phyloP scores from a whole-genome alignment of 1,140 invertebrate species.

The Holotrichia oblita region DNA sequence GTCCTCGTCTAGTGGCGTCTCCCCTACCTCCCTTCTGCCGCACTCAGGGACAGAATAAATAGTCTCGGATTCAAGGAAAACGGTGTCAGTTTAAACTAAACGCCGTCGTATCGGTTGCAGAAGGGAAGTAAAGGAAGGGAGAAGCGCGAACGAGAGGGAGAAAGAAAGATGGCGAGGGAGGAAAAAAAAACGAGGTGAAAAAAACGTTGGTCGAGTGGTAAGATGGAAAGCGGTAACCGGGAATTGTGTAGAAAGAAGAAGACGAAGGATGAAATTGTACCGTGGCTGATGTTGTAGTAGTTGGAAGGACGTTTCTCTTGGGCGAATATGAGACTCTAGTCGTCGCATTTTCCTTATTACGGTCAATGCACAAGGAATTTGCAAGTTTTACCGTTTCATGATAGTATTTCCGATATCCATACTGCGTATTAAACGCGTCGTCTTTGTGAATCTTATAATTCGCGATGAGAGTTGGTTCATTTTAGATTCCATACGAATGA shows the following conservation, averaged over 20 bases:
- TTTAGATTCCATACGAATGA: too few species aligned
- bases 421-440: not conserved
- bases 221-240: constrained; percentile 3
- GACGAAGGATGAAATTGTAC: not conserved
- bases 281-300: not conserved
- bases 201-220: constrained; percentile 18
- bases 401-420: not conserved
- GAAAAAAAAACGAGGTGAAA: constrained; percentile 21
- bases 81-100: constrained; percentile 35
- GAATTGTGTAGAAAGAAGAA: constrained; percentile 5
- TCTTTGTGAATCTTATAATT: not conserved
- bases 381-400: not conserved
- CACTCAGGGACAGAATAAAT: constrained; percentile 38
- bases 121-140: not conserved
- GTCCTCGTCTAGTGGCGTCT: constrained; percentile 38
- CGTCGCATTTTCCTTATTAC: constrained; percentile 6
- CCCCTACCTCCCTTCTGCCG: not conserved
- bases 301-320: not conserved
- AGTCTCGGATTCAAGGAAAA: constrained; percentile 38
- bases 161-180: too few species aligned
- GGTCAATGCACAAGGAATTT: constrained; percentile 4
- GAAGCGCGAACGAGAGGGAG: too few species aligned
- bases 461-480: too few species aligned
- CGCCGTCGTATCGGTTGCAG: constrained; percentile 29
- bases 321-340: constrained; percentile 4